A percentile compares a stretch with the other conserved stretches of the same genome.
phyloP scores from a whole-genome alignment of 2,888 invertebrate genomes.

The Trichopoda pennipes region DNA sequence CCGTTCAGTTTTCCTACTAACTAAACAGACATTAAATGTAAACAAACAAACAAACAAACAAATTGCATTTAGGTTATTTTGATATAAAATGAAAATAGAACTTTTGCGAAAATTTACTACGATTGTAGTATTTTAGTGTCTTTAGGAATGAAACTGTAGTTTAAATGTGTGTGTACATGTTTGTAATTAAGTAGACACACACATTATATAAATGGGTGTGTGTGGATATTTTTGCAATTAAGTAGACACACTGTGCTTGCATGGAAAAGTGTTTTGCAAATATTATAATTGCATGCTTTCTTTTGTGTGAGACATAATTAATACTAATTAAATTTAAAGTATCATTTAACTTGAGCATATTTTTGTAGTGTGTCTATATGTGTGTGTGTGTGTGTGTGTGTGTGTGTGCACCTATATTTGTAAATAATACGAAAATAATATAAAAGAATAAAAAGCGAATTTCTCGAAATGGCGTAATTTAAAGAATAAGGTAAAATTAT shows the following conservation, averaged over 20 bases:
- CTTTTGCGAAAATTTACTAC: background rate
- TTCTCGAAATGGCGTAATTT: background rate
- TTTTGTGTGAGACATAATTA: constrained; percentile 29
- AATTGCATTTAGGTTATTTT: constrained; percentile 1
- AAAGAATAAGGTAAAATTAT: background rate
- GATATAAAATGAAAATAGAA: constrained; percentile 17
- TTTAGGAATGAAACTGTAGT: too few species aligned
- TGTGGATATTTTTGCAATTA: background rate
- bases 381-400: background rate
- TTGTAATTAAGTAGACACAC: too few species aligned
- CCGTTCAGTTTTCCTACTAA: constrained; percentile 14
- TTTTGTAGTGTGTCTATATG: background rate
- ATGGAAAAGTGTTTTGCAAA: background rate
- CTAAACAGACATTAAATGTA: background rate
- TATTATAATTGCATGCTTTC: background rate
- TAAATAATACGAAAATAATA: background rate
- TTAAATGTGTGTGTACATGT: too few species aligned
- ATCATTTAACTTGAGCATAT: constrained; percentile 33
- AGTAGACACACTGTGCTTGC: background rate
- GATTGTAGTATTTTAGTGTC: too few species aligned
- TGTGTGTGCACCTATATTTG: background rate
- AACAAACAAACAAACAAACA: background rate
- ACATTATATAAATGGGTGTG: too few species aligned
- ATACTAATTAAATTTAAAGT: constrained; percentile 61
- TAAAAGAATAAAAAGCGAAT: background rate